Percentiles rank a stretch among this genome's conserved stretches.
phyloP scores from a whole-genome alignment of 2,888 invertebrate species.

The Bhutanitis thaidina region DNA sequence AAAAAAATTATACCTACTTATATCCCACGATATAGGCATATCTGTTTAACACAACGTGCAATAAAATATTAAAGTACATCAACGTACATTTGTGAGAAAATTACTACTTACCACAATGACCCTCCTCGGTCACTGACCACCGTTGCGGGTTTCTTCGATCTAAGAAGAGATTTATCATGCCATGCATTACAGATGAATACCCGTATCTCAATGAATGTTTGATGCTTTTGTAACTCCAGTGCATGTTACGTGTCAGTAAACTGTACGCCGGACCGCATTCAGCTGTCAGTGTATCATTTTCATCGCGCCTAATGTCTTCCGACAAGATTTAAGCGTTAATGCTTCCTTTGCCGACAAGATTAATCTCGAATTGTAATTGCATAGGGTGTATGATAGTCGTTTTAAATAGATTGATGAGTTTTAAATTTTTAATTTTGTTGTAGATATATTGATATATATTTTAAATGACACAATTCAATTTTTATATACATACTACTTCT shows the following conservation, averaged over 20 bases:
- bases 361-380: background rate
- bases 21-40: too few species aligned
- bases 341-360: constrained; percentile 9
- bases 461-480: too few species aligned
- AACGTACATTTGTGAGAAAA: background rate
- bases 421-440: too few species aligned
- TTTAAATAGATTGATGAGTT: background rate
- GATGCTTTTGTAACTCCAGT: constrained; percentile 27
- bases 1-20: too few species aligned
- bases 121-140: constrained; percentile 20
- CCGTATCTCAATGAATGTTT: constrained; percentile 7
- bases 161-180: constrained; percentile 26
- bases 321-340: constrained; percentile 17
- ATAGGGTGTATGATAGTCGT: background rate
- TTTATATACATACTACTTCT: too few species aligned
- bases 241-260: constrained; percentile 25
- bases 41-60: too few species aligned
- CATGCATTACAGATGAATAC: constrained; percentile 4
- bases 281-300: constrained; percentile 27
- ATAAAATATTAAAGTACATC: background rate
- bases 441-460: too few species aligned
- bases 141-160: constrained; percentile 16
- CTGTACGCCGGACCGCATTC: constrained; percentile 26
- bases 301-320: constrained; percentile 15
- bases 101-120: background rate